Evolutionary conservation across 2,888 invertebrate genomes (phyloP).

Genomic region (Vesta saturnalis): DNA sequence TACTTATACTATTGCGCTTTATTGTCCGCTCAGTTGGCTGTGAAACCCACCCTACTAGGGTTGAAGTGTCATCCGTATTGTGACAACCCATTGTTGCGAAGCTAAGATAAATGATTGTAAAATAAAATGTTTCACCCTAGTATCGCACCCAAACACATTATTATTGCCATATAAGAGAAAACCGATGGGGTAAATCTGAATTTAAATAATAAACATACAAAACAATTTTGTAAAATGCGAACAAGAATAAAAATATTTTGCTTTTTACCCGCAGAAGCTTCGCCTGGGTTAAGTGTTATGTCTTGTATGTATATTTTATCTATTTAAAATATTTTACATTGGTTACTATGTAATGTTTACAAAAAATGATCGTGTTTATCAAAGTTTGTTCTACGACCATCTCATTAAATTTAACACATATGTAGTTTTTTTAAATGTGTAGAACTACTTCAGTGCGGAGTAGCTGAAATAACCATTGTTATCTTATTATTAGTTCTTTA

Average conservation of each 20-base stretch:
- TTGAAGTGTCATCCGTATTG: slow-evolving; percentile 59
- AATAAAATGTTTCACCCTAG: slow-evolving; percentile 57
- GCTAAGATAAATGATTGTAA: slow-evolving; percentile 62
- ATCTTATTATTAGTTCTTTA: too few species aligned
- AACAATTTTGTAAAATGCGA: background rate
- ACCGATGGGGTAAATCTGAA: slow-evolving; percentile 57
- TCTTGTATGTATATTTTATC: background rate
- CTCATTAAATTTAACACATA: too few species aligned
- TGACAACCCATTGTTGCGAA: slow-evolving; percentile 62
- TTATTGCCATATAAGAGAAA: slow-evolving; percentile 57
- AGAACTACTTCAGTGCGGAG: too few species aligned
- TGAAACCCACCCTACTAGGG: slow-evolving; percentile 42
- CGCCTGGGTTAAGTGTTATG: background rate
- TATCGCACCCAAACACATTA: slow-evolving; percentile 52
- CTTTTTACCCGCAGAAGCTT: too few species aligned
- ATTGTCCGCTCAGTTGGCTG: slow-evolving; percentile 41
- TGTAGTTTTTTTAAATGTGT: too few species aligned
- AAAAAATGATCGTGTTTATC: too few species aligned
- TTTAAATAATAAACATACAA: slow-evolving; percentile 38
- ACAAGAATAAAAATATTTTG: background rate
- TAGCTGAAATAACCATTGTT: too few species aligned
- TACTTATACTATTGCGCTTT: slow-evolving; percentile 45
- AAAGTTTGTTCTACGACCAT: too few species aligned
- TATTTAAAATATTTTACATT: too few species aligned
- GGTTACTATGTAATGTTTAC: too few species aligned